A percentile compares a stretch with the other conserved stretches of the same genome.
Evolutionary conservation across 2,113 vertebrate species (phyloP).

Genomic region (Melanocharis versteri): DNA sequence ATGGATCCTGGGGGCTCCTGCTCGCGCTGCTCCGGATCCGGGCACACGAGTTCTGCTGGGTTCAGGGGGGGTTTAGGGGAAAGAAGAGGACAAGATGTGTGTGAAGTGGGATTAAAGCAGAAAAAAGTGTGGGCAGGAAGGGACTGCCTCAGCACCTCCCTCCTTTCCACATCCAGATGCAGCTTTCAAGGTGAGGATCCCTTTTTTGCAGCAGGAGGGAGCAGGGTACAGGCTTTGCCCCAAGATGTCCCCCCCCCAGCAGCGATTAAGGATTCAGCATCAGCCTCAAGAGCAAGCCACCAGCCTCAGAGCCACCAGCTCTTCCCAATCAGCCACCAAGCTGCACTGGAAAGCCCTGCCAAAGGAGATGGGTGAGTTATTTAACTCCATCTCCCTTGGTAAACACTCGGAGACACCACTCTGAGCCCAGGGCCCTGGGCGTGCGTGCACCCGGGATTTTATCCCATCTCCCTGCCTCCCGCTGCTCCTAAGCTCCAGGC

Average conservation of each 20-base stretch:
- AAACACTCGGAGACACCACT: fast-evolving
- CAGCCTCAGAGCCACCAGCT: neutral
- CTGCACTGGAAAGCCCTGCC: neutral
- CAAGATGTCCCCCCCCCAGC: fast-evolving
- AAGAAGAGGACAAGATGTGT: neutral
- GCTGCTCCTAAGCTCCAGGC: neutral
- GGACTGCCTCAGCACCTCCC: neutral
- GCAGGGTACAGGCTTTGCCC: neutral
- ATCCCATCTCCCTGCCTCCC: neutral
- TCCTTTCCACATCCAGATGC: neutral
- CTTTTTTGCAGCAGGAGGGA: neutral
- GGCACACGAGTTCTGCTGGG: neutral
- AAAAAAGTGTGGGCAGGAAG: fast-evolving
- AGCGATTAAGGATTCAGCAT: fast-evolving
- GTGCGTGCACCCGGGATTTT: fast-evolving
- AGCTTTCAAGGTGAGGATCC: neutral
- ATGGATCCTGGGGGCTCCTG: fast-evolving
- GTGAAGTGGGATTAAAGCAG: neutral
- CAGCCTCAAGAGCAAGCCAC: neutral
- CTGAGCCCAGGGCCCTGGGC: neutral
- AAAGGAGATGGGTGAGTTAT: neutral
- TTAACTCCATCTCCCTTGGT: neutral
- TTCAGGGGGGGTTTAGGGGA: neutral
- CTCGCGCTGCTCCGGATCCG: fast-evolving
- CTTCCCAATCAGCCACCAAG: neutral